These are phyloP conservation scores for Rhyzopertha dominica DNA, from an alignment of 1,140 invertebrate genomes.

Conservation along the genomic window DNA sequence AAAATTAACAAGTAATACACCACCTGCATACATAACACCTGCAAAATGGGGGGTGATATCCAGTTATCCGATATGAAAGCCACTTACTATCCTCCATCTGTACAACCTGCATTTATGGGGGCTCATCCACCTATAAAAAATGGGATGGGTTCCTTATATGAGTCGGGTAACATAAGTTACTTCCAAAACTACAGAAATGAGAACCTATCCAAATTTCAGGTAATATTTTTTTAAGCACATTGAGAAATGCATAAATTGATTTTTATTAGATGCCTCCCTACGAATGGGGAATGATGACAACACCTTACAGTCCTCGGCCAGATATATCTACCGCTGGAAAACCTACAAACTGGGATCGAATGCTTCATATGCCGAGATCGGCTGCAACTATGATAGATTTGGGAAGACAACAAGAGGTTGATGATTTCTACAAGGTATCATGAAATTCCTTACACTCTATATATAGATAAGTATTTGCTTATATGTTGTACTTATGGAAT, in stretches of 20 bases:
- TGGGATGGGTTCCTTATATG: constrained; percentile 19
- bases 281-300: constrained; percentile 46
- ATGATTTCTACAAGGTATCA: constrained; percentile 51
- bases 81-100: constrained; percentile 34
- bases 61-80: constrained; percentile 25
- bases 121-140: constrained; percentile 32
- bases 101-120: constrained; percentile 35
- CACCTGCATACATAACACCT: too few relatives aligned
- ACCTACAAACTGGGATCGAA: constrained; percentile 28
- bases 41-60: constrained; percentile 19
- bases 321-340: constrained; percentile 46
- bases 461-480: background rate
- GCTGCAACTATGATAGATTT: constrained; percentile 48
- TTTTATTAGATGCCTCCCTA: constrained; percentile 31
- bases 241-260: background rate
- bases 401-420: constrained; percentile 48
- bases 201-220: constrained; percentile 38
- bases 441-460: background rate
- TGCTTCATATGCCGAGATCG: constrained; percentile 31
- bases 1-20: too few relatives aligned
- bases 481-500: background rate
- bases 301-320: constrained; percentile 45
- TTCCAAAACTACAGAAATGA: constrained; percentile 45
- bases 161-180: constrained; percentile 28
- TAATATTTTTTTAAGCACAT: constrained; percentile 18